A percentile compares a stretch with the other conserved stretches of the same genome.
Evolutionary conservation across 2,797 vertebrate species (phyloP).

Genomic region (Gobionotothen gibberifrons): DNA sequence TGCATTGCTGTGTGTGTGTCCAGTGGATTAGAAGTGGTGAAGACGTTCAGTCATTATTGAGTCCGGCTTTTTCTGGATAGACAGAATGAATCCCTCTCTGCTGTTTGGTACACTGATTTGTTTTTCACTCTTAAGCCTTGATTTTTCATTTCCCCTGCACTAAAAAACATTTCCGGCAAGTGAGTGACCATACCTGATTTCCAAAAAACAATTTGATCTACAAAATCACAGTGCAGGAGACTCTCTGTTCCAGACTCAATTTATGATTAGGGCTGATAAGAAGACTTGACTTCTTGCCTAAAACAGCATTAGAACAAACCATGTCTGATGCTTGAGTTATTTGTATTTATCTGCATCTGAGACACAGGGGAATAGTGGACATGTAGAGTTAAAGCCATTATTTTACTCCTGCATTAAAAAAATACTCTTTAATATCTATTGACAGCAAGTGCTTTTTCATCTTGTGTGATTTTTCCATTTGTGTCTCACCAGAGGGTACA

Average conservation of each 20-base stretch:
- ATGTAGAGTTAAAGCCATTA: neutral
- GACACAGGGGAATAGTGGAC: neutral
- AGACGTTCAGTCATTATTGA: too few relatives aligned
- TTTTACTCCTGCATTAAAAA: neutral
- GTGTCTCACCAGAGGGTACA: constrained; percentile 11
- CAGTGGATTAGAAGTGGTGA: too few relatives aligned
- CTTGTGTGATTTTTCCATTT: neutral
- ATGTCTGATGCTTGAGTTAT: neutral
- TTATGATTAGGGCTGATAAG: neutral
- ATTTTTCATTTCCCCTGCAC: neutral
- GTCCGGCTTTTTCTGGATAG: too few relatives aligned
- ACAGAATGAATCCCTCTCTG: neutral
- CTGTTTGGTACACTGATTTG: neutral
- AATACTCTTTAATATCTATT: constrained; percentile 23
- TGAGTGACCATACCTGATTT: neutral
- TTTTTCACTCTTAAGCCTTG: neutral
- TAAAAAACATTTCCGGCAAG: too few relatives aligned
- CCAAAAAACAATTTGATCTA: neutral
- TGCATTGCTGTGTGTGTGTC: too few relatives aligned
- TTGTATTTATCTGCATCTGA: constrained; percentile 1
- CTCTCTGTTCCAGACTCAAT: neutral
- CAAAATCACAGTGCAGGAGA: neutral
- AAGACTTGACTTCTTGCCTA: neutral
- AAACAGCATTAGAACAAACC: neutral
- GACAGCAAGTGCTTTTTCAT: constrained; percentile 7